Conservation (phyloP, 2,113 vertebrate genomes). For the Onychostruthus taczanowskii region DNA sequence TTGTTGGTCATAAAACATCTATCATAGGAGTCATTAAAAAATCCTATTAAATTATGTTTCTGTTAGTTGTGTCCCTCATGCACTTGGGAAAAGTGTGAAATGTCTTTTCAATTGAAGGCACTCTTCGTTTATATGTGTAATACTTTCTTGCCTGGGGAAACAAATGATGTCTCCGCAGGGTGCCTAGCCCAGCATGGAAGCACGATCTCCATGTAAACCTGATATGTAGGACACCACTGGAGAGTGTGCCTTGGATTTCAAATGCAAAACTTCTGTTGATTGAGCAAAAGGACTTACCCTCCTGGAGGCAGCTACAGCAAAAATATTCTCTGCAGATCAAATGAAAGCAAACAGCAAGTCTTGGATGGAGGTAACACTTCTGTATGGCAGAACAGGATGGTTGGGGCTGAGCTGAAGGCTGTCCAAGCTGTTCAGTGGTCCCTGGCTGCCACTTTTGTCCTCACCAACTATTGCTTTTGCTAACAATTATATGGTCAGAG, state of each 20-base stretch:
- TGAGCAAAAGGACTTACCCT: neutral
- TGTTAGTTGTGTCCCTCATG: conserved; percentile 3
- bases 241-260: neutral
- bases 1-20: conserved; percentile 27
- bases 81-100: conserved; percentile 23
- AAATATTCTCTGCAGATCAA: neutral
- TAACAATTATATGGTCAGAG: neutral
- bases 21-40: conserved; percentile 33
- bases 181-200: conserved; percentile 9
- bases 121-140: conserved; percentile 22
- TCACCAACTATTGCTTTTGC: neutral
- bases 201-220: neutral
- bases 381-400: neutral
- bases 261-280: neutral
- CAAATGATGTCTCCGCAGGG: conserved; percentile 28
- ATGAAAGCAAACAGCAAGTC: neutral
- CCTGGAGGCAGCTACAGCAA: neutral
- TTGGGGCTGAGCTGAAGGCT: neutral
- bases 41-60: neutral
- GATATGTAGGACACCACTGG: neutral
- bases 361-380: neutral
- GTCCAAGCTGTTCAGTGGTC: neutral
- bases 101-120: conserved; percentile 3
- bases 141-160: conserved; percentile 25
- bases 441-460: neutral